phyloP scores from a whole-genome alignment of 2,888 invertebrate species.

The Argynnis bischoffii region DNA sequence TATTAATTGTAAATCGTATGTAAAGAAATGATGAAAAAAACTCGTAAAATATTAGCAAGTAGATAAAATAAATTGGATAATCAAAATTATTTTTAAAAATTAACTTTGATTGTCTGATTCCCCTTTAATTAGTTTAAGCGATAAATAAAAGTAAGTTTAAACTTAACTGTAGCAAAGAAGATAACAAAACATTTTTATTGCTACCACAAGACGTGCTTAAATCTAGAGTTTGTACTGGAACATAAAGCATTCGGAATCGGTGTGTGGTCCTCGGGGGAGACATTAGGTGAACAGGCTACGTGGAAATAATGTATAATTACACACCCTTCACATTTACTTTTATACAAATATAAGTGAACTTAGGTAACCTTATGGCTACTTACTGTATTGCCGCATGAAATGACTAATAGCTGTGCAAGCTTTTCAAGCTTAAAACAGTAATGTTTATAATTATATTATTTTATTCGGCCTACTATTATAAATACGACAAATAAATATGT shows the following conservation, averaged over 20 bases:
- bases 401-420: neutral
- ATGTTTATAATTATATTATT: neutral
- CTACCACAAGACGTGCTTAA: conserved; percentile 25
- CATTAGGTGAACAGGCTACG: conserved; percentile 36
- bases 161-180: conserved; percentile 6
- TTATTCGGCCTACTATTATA: neutral
- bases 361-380: conserved; percentile 2
- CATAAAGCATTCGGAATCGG: conserved; percentile 40
- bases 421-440: neutral
- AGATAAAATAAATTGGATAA: no score
- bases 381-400: neutral
- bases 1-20: no score
- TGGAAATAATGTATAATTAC: conserved; percentile 30
- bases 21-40: no score
- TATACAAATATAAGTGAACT: conserved; percentile 5
- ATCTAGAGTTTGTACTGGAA: conserved; percentile 32
- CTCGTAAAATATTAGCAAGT: no score
- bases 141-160: neutral
- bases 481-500: no score
- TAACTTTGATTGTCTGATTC: neutral
- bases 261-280: conserved; percentile 36
- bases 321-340: conserved; percentile 19
- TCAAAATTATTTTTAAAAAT: no score
- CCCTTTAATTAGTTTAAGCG: neutral
- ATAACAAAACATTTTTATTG: conserved; percentile 21